Evolutionary conservation across 2,888 invertebrate genomes (phyloP), one percentile per base, ranked within the genome.

Genomic region (Ligdia adustata): DNA sequence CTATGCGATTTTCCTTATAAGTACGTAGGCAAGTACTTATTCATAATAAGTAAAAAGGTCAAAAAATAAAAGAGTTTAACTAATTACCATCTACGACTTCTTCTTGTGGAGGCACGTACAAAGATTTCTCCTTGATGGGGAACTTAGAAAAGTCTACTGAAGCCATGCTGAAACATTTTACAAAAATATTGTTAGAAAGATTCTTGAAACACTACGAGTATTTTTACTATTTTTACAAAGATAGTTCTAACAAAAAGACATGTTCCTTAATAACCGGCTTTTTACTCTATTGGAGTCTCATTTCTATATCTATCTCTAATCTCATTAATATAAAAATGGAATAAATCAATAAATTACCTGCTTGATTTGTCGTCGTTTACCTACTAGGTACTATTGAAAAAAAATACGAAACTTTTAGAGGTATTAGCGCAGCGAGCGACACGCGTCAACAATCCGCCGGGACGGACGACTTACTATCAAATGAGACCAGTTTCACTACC

Each of bases 31-130:
- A n/a, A n/a, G n/a, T n/a, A n/a, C n/a, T n/a, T n/a, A n/a, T n/a
- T n/a, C n/a, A n/a, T n/a, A n/a, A n/a, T n/a, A n/a, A n/a, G n/a
- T n/a, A n/a, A n/a, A n/a, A n/a, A n/a, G n/a, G n/a, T n/a, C n/a
- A n/a, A n/a, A n/a, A n/a, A n/a, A n/a, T 3, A 6, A 20, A 20
- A 2, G 5, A 6, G n/a, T 2, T 4, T 4, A 6, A 9, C 2
- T 28, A 55, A 73, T 82, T 77, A 94, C 94, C 93, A 64, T 91
- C 79, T 37, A 92, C 92, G n/a, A 95, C 73, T 75, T 95, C 95
- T 24, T 92, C 85, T 22, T 95, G 76, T 0, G 92, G 75, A 7
- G 95, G 95, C 43, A 86, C 84, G 72, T 90, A 75, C 15, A 94
- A 80, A n/a, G 87, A 62, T 72, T 93, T 93, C 69, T 92, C 92